Conservation (phyloP, 1,140 invertebrate species). For the Thereuonema tuberculata region DNA sequence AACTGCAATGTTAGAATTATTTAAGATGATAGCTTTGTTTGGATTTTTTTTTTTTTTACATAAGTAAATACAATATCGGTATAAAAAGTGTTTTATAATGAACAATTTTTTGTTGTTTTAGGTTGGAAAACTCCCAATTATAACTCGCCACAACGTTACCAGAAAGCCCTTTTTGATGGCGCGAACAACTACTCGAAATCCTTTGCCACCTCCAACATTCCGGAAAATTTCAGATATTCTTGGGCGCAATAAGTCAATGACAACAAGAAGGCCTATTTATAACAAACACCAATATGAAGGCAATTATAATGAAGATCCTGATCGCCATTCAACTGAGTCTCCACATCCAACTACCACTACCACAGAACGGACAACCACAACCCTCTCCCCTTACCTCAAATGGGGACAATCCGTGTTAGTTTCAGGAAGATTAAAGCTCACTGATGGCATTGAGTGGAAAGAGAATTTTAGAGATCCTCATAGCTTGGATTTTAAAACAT, state of each 20-base stretch:
- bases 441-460: conserved; percentile 3
- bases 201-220: not conserved
- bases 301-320: not conserved
- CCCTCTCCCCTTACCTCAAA: conserved; percentile 6
- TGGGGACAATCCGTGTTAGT: not conserved
- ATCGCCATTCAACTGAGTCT: not conserved
- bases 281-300: not conserved
- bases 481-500: not conserved
- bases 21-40: too few relatives aligned
- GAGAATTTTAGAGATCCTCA: not conserved
- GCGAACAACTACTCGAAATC: not conserved
- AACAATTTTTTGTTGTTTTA: too few relatives aligned
- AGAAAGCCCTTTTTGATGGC: not conserved
- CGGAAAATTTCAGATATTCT: not conserved
- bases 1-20: too few relatives aligned
- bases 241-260: not conserved
- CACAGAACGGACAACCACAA: conserved; percentile 1
- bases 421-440: not conserved
- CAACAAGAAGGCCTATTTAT: not conserved
- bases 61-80: too few relatives aligned
- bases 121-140: not conserved
- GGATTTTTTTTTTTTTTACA: too few relatives aligned
- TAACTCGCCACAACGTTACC: not conserved
- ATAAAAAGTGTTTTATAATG: too few relatives aligned
- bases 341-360: not conserved